phyloP scores from a whole-genome alignment of 2,797 vertebrate genomes.

The Masticophis lateralis region DNA sequence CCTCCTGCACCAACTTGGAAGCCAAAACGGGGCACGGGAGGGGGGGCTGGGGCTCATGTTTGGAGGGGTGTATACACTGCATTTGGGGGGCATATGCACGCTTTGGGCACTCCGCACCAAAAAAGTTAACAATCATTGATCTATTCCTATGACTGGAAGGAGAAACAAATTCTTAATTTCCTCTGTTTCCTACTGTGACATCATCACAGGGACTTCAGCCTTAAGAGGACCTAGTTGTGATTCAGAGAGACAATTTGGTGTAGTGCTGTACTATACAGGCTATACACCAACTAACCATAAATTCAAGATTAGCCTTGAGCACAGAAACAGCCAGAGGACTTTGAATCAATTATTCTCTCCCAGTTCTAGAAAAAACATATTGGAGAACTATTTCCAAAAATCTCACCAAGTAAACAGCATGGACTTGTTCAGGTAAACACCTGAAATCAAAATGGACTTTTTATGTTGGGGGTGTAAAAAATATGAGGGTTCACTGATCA shows the following conservation, averaged over 20 bases:
- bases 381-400: neutral
- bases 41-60: too few relatives aligned
- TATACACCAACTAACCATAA: neutral
- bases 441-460: neutral
- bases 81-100: too few relatives aligned
- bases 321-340: neutral
- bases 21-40: too few relatives aligned
- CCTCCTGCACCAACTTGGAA: too few relatives aligned
- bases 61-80: too few relatives aligned
- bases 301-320: neutral
- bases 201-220: neutral
- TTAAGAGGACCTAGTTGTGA: neutral
- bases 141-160: neutral
- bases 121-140: neutral
- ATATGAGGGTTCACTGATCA: neutral
- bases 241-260: neutral
- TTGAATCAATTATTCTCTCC: neutral
- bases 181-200: neutral
- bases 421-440: neutral
- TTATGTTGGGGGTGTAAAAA: neutral
- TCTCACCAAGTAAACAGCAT: neutral
- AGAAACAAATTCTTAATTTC: neutral
- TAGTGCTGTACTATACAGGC: neutral
- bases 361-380: neutral
- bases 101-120: too few relatives aligned